A percentile compares a stretch with the other conserved stretches of the same genome.
phyloP scores from a whole-genome alignment of 1,140 invertebrate genomes.

The Drosophila trapezifrons region DNA sequence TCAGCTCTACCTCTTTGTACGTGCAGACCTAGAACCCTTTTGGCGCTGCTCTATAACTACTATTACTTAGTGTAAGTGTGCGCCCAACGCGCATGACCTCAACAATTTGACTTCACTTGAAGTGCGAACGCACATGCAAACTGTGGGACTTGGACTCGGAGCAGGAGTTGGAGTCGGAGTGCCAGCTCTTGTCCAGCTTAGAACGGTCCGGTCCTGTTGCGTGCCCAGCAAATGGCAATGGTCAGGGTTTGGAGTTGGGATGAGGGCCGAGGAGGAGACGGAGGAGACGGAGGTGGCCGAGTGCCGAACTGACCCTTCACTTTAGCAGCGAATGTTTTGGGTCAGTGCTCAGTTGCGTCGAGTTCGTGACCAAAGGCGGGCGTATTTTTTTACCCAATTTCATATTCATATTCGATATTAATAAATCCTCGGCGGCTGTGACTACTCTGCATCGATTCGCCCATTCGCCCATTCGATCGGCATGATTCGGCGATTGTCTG shows the following conservation, averaged over 20 bases:
- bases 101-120: constrained; percentile 76
- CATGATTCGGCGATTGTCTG: constrained; percentile 60
- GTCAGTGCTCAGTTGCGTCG: constrained; percentile 78
- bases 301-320: constrained; percentile 66
- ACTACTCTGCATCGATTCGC: constrained; percentile 23
- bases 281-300: constrained; percentile 7
- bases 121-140: constrained; percentile 74
- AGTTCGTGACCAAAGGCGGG: constrained; percentile 77
- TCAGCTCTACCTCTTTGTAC: constrained; percentile 1
- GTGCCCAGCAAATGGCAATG: constrained; percentile 57
- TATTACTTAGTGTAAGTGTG: constrained; percentile 55
- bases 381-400: constrained; percentile 52
- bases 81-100: constrained; percentile 79
- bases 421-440: constrained; percentile 39
- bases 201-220: constrained; percentile 65
- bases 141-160: constrained; percentile 10
- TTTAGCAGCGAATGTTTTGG: constrained; percentile 59
- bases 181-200: constrained; percentile 13
- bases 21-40: constrained; percentile 58
- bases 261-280: constrained; percentile 1
- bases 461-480: constrained; percentile 22
- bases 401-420: constrained; percentile 60
- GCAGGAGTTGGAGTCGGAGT: not conserved
- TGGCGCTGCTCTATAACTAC: constrained; percentile 50
- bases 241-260: constrained; percentile 7